Conservation (phyloP, 2,888 invertebrate species). For the Drosophila kambysellisi region DNA sequence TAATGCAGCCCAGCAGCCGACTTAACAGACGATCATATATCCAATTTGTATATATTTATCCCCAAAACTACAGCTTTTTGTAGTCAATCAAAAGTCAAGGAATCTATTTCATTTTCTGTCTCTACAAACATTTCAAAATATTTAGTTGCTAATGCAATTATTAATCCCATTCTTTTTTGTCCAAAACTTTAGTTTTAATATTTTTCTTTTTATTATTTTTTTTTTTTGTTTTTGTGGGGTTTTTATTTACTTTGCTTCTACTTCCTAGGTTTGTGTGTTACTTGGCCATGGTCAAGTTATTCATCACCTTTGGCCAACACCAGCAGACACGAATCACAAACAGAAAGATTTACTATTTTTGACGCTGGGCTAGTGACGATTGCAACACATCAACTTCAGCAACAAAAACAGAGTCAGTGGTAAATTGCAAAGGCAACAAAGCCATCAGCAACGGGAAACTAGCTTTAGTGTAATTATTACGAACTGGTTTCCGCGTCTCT, state of each 20-base stretch:
- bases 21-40: constrained; percentile 16
- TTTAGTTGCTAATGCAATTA: too few relatives aligned
- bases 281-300: constrained; percentile 72
- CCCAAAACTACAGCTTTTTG: not conserved
- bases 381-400: constrained; percentile 48
- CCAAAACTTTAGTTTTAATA: not conserved
- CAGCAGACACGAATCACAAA: constrained; percentile 24
- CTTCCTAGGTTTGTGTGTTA: constrained; percentile 57
- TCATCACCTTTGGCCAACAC: constrained; percentile 45
- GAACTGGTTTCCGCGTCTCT: constrained; percentile 75
- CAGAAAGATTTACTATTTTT: constrained; percentile 19
- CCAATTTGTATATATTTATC: not conserved
- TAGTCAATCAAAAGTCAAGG: not conserved
- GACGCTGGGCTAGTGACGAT: constrained; percentile 53
- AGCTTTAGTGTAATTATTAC: constrained; percentile 63
- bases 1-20: constrained; percentile 34
- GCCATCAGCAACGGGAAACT: constrained; percentile 35
- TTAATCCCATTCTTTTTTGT: not conserved
- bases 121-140: not conserved
- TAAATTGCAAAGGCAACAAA: constrained; percentile 1
- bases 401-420: not conserved
- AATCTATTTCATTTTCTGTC: not conserved
- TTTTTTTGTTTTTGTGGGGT: constrained; percentile 6
- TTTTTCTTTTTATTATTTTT: not conserved
- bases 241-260: constrained; percentile 6